A percentile compares a stretch with the other conserved stretches of the same genome.
Evolutionary conservation across 2,797 vertebrate genomes (phyloP).

Genomic region (Poecilia velifera): DNA sequence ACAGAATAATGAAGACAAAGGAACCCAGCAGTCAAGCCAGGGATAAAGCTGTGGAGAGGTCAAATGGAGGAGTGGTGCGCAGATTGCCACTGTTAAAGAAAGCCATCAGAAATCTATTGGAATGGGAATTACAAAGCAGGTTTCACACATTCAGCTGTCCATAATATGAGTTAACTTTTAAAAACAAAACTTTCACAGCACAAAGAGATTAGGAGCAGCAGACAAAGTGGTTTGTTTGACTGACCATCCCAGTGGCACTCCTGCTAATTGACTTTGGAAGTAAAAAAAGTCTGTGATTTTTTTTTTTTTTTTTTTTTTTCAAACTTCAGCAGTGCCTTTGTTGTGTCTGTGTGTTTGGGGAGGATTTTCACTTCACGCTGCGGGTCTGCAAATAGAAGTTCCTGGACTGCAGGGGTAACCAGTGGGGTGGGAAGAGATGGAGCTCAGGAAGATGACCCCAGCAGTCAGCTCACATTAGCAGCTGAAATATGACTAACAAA

Average conservation of each 20-base stretch:
- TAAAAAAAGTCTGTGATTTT: constrained; percentile 32
- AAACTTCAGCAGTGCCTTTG: constrained; percentile 44
- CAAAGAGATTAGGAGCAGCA: constrained; percentile 32
- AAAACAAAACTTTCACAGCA: constrained; percentile 16
- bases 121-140: constrained; percentile 1
- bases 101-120: not conserved
- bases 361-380: constrained; percentile 66
- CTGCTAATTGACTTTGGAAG: constrained; percentile 31
- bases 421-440: constrained; percentile 64
- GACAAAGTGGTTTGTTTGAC: constrained; percentile 14
- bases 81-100: too few species aligned
- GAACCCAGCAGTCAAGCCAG: not conserved
- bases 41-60: not conserved
- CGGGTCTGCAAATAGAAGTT: constrained; percentile 73
- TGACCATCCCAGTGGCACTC: constrained; percentile 13
- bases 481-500: constrained; percentile 75
- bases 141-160: not conserved
- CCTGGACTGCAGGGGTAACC: constrained; percentile 70
- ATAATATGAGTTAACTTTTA: not conserved
- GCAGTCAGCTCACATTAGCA: constrained; percentile 77
- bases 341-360: constrained; percentile 46
- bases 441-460: constrained; percentile 70
- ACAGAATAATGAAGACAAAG: not conserved
- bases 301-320: constrained; percentile 13
- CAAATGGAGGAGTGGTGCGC: not conserved